Base-by-base conservation (phyloP, 2,113 vertebrate species). In the Oncorhynchus gorbuscha region DNA sequence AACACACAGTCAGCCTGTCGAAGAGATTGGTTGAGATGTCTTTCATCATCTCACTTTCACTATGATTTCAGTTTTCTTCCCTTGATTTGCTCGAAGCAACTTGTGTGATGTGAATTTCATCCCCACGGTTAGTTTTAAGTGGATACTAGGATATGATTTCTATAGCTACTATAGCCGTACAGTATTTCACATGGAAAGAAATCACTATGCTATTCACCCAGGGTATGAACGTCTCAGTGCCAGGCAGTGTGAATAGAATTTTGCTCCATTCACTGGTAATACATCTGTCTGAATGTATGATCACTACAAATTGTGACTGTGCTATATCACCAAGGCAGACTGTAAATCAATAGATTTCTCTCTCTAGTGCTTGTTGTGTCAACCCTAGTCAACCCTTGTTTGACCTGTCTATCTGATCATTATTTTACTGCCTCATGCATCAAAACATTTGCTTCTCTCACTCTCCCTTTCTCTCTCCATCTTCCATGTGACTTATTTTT, bases 311-410 rank as follows among this genome's bases (percentile, higher is more conserved):
- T 78, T 82, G 86, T 76, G 79, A 75, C 81, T 77, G 68, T 62
- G 35, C 78, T 79, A 51, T 73, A 68, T 71, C 77, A 79, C 3
- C 24, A 66, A 74, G 82, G 35, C 65, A 58, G 76, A 78, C 49
- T 85, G 90, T 84, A 90, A 87, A 82, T 79, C 78, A 88, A 90
- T 85, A 67, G n/a, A 75, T 79, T 88, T 87, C 68, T 75, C 72
- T 81, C 71, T 9, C 77, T 81, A 45, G 70, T 76, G 81, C 84
- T 76, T 88, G 89, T 93, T 91, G 89, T 90, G 22, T 93, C 90
- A 91, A 91, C 85, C 82, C 71, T 67, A 76, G 84, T 65, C 81
- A 73, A 35, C 74, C 74, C 76, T 78, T 59, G 84, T 85, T 84
- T 89, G 86, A 91, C 87, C 81, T 83, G 45, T 22, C 51, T 75